Evolutionary conservation across 2,797 vertebrate species (phyloP), one percentile per base, ranked within the genome.

Genomic region (Gambelia wislizenii): DNA sequence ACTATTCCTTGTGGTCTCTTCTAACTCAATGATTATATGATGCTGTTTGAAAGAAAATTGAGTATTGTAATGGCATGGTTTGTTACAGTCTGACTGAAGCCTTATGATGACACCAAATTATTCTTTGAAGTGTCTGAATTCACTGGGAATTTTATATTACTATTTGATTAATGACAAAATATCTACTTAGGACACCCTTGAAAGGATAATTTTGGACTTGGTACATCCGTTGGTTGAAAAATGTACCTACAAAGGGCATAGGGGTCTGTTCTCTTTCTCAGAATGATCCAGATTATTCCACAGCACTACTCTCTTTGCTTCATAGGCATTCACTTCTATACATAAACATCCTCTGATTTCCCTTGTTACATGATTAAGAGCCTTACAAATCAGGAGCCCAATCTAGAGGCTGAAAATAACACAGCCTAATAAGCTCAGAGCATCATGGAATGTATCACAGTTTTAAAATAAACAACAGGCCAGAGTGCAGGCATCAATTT

Each of bases 401-500:
- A 74, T 74, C 78, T 81, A 54, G 54, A 89, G 77, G 70, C 54
- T 56, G 72, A 81, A 83, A 86, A 82, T 89, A 89, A 74, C 67
- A 70, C 47, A 67, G 4, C 84, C 49, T 86, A 89, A 86, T 44
- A 75, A 82, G 89, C 44, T 82, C 36, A 85, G 56, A 67, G 67
- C 78, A 20, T 89, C 84, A 89, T 89, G 89, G 89, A 89, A 89
- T 76, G 78, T 44, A 82, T 36, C 49, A 86, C 49, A 56, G 47
- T 83, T 81, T 86, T 76, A 89, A 76, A 89, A 86, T 86, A 89
- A 86, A n/a, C 47, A 75, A 20, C 86, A 36, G 67, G 20, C 36
- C n/a, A 22, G 69, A 27, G 33, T 42, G 3, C 78, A 56, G 59
- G 36, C 69, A 54, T 67, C 56, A 75, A 1, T 67, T n/a, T n/a